phyloP scores from a whole-genome alignment of 2,888 invertebrate species.

The Myathropa florea region DNA sequence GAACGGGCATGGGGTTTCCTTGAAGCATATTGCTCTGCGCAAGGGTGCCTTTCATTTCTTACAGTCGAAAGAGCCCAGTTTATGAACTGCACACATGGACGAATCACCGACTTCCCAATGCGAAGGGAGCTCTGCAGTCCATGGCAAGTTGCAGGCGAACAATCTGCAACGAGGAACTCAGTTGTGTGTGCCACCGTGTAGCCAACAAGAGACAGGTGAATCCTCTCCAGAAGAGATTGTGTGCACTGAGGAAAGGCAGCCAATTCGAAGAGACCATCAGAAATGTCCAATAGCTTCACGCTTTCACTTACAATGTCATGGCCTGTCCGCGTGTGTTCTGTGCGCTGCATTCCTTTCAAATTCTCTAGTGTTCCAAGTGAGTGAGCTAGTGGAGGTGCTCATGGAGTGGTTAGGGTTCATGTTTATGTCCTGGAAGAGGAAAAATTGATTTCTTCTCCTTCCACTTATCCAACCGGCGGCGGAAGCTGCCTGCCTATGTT shows the following conservation, averaged over 20 bases:
- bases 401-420: too few relatives aligned
- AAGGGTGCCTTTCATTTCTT: conserved; percentile 60
- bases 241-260: conserved; percentile 16
- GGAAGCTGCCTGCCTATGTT: neutral
- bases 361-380: neutral
- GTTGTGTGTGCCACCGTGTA: conserved; percentile 5
- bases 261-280: conserved; percentile 3
- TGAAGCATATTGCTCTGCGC: conserved; percentile 8
- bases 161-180: conserved; percentile 38
- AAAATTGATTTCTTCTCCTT: neutral
- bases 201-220: conserved; percentile 42
- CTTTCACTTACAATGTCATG: conserved; percentile 3
- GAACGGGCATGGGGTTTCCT: neutral
- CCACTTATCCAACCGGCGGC: neutral
- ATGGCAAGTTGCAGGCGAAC: conserved; percentile 7
- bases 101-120: conserved; percentile 36
- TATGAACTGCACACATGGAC: conserved; percentile 52
- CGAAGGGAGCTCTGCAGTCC: conserved; percentile 38
- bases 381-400: too few relatives aligned
- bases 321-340: neutral
- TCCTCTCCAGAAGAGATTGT: conserved; percentile 14
- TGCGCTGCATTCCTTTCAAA: neutral
- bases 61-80: conserved; percentile 47
- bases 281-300: conserved; percentile 2
- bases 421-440: neutral